Evolutionary conservation across 1,140 invertebrate genomes (phyloP).

Genomic region (Pissodes strobi): DNA sequence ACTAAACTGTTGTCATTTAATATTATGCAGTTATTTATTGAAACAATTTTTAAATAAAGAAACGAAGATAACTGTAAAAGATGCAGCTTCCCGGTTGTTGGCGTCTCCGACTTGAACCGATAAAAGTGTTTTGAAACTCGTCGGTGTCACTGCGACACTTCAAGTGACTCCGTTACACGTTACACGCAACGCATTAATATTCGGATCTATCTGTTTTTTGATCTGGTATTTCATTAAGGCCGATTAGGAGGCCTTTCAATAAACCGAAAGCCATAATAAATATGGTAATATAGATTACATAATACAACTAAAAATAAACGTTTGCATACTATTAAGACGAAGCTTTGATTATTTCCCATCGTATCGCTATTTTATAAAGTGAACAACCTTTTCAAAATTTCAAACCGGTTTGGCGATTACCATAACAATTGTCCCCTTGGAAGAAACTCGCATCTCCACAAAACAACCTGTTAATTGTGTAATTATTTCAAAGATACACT

Average conservation of each 20-base stretch:
- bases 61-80: too few species aligned
- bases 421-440: constrained; percentile 53
- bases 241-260: constrained; percentile 22
- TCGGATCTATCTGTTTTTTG: constrained; percentile 10
- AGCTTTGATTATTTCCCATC: constrained; percentile 43
- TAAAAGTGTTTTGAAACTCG: too few species aligned
- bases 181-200: constrained; percentile 4
- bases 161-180: constrained; percentile 3
- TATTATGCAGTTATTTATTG: too few species aligned
- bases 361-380: constrained; percentile 46
- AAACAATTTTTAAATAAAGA: too few species aligned
- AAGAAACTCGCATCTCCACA: constrained; percentile 44
- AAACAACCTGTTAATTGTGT: constrained; percentile 53
- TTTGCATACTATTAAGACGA: constrained; percentile 42
- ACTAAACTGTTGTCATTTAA: too few species aligned
- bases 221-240: constrained; percentile 30
- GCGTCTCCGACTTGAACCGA: too few species aligned
- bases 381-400: constrained; percentile 52
- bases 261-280: constrained; percentile 33
- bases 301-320: constrained; percentile 39
- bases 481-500: constrained; percentile 41
- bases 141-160: not conserved
- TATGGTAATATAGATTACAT: constrained; percentile 42
- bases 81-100: too few species aligned
- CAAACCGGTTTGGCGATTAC: constrained; percentile 50